These are phyloP conservation scores for Coregonus clupeaformis DNA, from an alignment of 2,113 vertebrate genomes.

Conservation along the genomic window DNA sequence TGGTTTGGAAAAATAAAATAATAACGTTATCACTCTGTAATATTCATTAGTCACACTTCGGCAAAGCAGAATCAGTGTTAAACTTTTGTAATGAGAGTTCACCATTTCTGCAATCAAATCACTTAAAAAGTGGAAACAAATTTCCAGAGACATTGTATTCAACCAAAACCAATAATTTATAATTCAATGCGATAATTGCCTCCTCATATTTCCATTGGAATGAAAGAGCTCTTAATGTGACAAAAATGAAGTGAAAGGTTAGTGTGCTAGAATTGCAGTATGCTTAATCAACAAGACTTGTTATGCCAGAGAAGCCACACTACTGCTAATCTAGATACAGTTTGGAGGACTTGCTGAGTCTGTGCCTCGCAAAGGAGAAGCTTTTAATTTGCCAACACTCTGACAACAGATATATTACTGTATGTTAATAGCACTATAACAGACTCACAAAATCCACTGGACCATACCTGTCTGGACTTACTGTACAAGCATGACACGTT, in stretches of 20 bases:
- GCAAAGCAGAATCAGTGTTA: conserved; percentile 13
- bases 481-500: too few relatives aligned
- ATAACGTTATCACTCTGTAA: conserved; percentile 7
- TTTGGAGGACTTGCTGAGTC: too few relatives aligned
- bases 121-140: conserved; percentile 25
- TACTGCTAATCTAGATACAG: background rate
- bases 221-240: conserved; percentile 18
- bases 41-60: conserved; percentile 23
- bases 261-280: background rate
- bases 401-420: too few relatives aligned
- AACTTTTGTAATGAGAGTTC: conserved; percentile 27
- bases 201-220: conserved; percentile 5
- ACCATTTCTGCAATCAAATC: conserved; percentile 33
- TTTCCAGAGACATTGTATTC: conserved; percentile 19
- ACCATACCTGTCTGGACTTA: too few relatives aligned
- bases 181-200: conserved; percentile 30
- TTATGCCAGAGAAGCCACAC: background rate
- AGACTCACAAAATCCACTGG: background rate
- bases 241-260: conserved; percentile 17
- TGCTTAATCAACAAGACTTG: background rate
- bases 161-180: conserved; percentile 37
- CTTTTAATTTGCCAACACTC: too few relatives aligned
- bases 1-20: background rate
- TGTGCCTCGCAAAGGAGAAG: too few relatives aligned
- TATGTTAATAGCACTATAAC: too few relatives aligned